These are phyloP conservation scores for Melieria crassipennis DNA, from an alignment of 2,888 invertebrate genomes.

Conservation along the genomic window DNA sequence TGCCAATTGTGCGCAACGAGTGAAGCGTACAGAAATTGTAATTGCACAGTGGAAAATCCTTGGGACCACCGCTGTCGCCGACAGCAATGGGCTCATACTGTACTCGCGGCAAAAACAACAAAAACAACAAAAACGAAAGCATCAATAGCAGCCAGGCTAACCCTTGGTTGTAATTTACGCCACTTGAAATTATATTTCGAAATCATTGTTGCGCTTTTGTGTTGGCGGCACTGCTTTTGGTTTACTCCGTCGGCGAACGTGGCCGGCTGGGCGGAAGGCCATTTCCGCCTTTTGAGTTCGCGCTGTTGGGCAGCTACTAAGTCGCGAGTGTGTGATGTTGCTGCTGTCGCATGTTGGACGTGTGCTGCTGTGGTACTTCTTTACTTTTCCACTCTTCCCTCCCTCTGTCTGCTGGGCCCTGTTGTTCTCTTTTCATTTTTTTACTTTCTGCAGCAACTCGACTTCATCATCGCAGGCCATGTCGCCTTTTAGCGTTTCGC, in stretches of 20 bases:
- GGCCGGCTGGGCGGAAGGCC: too few relatives aligned
- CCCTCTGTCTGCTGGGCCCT: background rate
- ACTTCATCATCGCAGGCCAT: too few relatives aligned
- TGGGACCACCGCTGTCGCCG: too few relatives aligned
- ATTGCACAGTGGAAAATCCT: conserved; percentile 8
- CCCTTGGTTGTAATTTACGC: conserved; percentile 22
- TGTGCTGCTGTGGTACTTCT: background rate
- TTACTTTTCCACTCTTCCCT: background rate
- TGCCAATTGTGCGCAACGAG: conserved; percentile 22
- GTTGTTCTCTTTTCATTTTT: background rate
- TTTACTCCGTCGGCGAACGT: too few relatives aligned
- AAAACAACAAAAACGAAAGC: background rate
- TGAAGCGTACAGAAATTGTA: conserved; percentile 25
- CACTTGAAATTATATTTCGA: conserved; percentile 33
- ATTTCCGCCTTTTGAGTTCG: too few relatives aligned
- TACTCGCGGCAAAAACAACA: background rate
- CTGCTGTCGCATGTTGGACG: background rate
- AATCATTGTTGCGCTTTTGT: conserved; percentile 25
- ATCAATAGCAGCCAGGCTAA: conserved; percentile 1
- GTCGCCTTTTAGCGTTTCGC: too few relatives aligned
- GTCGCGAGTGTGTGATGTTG: background rate
- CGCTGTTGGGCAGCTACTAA: too few relatives aligned
- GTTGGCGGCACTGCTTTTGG: too few relatives aligned
- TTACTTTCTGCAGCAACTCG: too few relatives aligned
- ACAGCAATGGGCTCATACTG: background rate